Percentiles rank a stretch among this genome's conserved stretches.
These are phyloP conservation scores for Oryzias javanicus DNA, from an alignment of 2,113 vertebrate genomes.

Conservation along the genomic window DNA sequence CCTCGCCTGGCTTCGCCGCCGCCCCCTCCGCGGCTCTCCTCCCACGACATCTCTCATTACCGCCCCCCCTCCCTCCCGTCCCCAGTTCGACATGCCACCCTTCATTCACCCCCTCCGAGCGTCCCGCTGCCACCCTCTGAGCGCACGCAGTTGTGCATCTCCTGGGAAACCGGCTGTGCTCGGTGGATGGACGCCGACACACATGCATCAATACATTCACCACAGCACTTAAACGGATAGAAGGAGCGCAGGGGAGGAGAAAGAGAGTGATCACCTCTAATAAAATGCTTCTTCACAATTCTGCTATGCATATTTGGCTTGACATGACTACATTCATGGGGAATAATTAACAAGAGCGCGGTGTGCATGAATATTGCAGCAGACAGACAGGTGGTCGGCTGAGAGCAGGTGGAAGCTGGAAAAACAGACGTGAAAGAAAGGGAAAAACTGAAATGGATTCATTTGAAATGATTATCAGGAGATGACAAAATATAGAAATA, in stretches of 20 bases:
- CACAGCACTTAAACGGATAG: conserved; percentile 31
- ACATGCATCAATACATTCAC: conserved; percentile 33
- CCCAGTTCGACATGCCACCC: conserved; percentile 57
- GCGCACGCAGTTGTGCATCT: conserved; percentile 73
- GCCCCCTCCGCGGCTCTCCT: conserved; percentile 49
- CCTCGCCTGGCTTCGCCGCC: conserved; percentile 60
- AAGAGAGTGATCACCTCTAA: conserved; percentile 65
- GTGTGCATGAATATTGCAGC: conserved; percentile 65
- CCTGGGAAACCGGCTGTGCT: conserved; percentile 66
- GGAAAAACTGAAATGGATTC: neutral
- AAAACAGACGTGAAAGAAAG: conserved; percentile 22
- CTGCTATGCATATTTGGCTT: conserved; percentile 64
- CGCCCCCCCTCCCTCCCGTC: conserved; percentile 41
- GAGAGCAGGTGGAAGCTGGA: conserved; percentile 68
- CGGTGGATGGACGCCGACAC: conserved; percentile 47
- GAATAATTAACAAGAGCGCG: conserved; percentile 72
- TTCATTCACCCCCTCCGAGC: conserved; percentile 49
- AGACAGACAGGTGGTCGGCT: conserved; percentile 73
- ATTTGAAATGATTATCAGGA: no score
- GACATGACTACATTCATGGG: conserved; percentile 61
- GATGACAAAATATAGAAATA: no score
- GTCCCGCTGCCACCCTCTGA: conserved; percentile 72
- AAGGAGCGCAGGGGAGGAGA: conserved; percentile 30
- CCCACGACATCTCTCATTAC: conserved; percentile 68
- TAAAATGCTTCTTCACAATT: conserved; percentile 61